Evolutionary conservation across 2,888 invertebrate genomes (phyloP).

Genomic region (Acanthopleura granulata): DNA sequence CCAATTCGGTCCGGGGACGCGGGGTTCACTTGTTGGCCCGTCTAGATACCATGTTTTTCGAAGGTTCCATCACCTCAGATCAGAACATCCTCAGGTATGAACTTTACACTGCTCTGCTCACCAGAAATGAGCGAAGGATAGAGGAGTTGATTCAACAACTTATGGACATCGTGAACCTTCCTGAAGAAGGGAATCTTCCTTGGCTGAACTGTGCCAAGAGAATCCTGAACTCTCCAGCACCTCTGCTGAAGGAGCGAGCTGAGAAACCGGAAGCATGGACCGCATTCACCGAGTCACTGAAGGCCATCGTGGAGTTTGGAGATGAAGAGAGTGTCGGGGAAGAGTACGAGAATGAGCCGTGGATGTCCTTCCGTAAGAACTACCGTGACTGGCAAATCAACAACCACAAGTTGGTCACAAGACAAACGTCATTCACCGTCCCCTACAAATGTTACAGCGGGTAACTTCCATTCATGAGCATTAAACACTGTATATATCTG

Average conservation of each 20-base stretch:
- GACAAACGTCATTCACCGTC: slow-evolving; percentile 12
- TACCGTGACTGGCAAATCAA: slow-evolving; percentile 13
- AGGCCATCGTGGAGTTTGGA: background rate
- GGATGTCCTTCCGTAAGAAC: background rate
- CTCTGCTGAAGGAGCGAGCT: background rate
- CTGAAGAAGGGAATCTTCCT: slow-evolving; percentile 10
- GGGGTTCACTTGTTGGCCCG: slow-evolving; percentile 41
- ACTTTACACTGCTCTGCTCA: slow-evolving; percentile 37
- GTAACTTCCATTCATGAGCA: background rate
- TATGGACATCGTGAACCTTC: slow-evolving; percentile 7
- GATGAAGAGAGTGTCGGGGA: slow-evolving; percentile 7
- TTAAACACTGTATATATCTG: too few relatives aligned
- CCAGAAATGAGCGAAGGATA: slow-evolving; percentile 27
- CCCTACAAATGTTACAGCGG: slow-evolving; percentile 13
- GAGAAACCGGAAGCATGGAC: background rate
- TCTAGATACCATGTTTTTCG: slow-evolving; percentile 48
- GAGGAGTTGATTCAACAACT: slow-evolving; percentile 2
- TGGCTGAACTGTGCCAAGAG: slow-evolving; percentile 8
- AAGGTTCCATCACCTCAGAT: slow-evolving; percentile 29
- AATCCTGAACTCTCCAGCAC: background rate
- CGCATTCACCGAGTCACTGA: background rate
- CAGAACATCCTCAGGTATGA: slow-evolving; percentile 34
- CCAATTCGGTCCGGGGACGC: slow-evolving; percentile 35
- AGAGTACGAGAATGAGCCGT: slow-evolving; percentile 16
- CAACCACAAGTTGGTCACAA: slow-evolving; percentile 7